Evolutionary conservation across 1,140 invertebrate species (phyloP), one percentile per base, ranked within the genome.

Genomic region (Lucilia cuprina): DNA sequence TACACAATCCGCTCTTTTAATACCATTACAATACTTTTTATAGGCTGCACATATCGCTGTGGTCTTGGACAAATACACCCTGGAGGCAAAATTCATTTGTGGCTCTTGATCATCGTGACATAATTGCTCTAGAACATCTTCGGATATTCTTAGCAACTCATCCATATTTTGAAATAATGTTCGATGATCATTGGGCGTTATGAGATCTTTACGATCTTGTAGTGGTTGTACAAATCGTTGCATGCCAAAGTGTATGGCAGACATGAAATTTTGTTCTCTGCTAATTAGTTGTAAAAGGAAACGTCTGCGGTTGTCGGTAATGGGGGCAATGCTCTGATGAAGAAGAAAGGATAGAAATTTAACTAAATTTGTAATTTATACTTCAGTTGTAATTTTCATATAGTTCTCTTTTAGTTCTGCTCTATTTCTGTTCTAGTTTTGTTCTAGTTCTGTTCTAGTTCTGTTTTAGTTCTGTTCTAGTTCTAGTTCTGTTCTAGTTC

Each of bases 121-220:
- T 74, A 96, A 92, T 88, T 95, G 94, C 86, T 97, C 96, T 35
- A 96, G 90, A 30, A 96, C 94, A 85, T 96, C 96, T 90, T 96
- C 96, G 2, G 95, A 95, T 83, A 96, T 92, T 87, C 95, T 93
- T 82, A 96, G 91, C 70, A 97, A 92, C 92, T 97, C 96, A 90
- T 96, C 96, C 83, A 95, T 93, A 89, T 97, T 97, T 91, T 97
- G 96, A 89, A 96, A 97, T 13, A 97, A 91, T 10, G 95, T 93
- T 88, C 94, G 93, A 89, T 96, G 95, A 87, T 97, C 96, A 35
- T 93, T 93, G 5, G 94, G 92, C 0, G 94, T 94, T 17, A 96
- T 93, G 2, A 96, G 92, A 86, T 97, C 96, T 74, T 93, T 93
- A 83, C 95, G 93, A 86, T 96, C 95, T 4, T 93, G 91, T 83